Evolutionary conservation across 2,888 invertebrate genomes (phyloP).

Genomic region (Laspeyria flexula): DNA sequence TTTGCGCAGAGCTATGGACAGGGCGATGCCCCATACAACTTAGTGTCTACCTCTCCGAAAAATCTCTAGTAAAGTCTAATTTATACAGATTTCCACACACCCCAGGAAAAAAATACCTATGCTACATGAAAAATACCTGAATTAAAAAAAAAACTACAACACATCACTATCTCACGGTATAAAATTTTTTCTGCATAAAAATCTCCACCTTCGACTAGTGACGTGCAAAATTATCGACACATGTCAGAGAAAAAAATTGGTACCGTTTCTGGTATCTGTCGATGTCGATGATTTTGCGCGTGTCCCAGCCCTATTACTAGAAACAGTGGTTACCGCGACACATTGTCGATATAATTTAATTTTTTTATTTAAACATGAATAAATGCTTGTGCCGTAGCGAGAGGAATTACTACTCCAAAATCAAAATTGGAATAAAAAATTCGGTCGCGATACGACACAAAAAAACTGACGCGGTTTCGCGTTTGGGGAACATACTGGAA

Average conservation of each 20-base stretch:
- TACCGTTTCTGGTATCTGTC: conserved; percentile 27
- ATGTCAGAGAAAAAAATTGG: conserved; percentile 26
- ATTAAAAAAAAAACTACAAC: conserved; percentile 59
- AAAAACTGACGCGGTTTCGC: conserved; percentile 25
- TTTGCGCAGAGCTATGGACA: conserved; percentile 65
- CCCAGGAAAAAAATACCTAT: conserved; percentile 62
- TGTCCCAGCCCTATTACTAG: conserved; percentile 32
- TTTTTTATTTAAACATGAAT: conserved; percentile 68
- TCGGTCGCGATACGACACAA: conserved; percentile 55
- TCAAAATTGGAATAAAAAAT: conserved; percentile 35
- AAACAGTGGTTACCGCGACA: conserved; percentile 46
- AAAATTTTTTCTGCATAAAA: conserved; percentile 62
- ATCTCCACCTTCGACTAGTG: conserved; percentile 43
- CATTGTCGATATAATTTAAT: conserved; percentile 44
- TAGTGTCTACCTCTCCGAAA: conserved; percentile 69
- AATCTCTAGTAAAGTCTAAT: conserved; percentile 78
- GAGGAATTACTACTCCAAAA: conserved; percentile 49
- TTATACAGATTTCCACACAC: conserved; percentile 84
- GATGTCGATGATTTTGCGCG: conserved; percentile 23
- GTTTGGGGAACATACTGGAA: conserved; percentile 16
- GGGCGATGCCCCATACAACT: conserved; percentile 63
- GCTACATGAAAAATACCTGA: conserved; percentile 68
- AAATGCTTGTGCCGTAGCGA: conserved; percentile 68
- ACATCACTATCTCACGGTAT: conserved; percentile 63
- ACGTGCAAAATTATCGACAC: conserved; percentile 46